These are phyloP conservation scores for Rousettus madagascariensis DNA, from an alignment of 2,797 vertebrate species.

Conservation along the genomic window DNA sequence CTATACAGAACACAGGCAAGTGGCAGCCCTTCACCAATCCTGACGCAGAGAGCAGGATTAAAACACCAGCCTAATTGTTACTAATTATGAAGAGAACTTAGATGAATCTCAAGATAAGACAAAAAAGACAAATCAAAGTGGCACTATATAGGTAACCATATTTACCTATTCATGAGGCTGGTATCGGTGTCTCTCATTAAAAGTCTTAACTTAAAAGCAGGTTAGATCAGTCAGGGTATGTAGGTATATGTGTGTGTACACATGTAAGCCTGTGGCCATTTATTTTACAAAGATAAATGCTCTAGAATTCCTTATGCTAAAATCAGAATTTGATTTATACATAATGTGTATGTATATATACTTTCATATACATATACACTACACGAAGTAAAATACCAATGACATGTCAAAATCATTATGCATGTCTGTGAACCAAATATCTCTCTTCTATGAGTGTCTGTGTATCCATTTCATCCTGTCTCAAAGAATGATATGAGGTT, in stretches of 20 bases:
- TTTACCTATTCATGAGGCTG: not conserved
- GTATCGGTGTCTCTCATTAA: not conserved
- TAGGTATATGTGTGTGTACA: not conserved
- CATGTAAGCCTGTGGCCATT: not conserved
- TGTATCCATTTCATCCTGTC: not conserved
- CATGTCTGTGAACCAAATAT: not conserved
- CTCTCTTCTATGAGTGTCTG: not conserved
- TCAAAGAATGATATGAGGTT: not conserved
- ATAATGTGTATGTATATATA: not conserved
- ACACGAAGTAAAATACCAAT: not conserved
- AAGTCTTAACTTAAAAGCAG: not conserved
- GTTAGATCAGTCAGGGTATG: not conserved
- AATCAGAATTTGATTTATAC: not conserved
- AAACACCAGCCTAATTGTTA: not conserved
- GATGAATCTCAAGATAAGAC: not conserved
- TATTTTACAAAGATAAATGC: not conserved
- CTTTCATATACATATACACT: not conserved
- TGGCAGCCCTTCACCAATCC: not conserved
- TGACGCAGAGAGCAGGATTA: not conserved
- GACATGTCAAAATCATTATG: not conserved
- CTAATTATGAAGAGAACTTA: not conserved
- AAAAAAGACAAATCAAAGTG: not conserved
- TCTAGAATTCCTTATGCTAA: not conserved
- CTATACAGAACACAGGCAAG: not conserved
- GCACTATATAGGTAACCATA: not conserved